Evolutionary conservation across 2,888 invertebrate genomes (phyloP), one percentile per base, ranked within the genome.

Genomic region (Drosophila ezoana): DNA sequence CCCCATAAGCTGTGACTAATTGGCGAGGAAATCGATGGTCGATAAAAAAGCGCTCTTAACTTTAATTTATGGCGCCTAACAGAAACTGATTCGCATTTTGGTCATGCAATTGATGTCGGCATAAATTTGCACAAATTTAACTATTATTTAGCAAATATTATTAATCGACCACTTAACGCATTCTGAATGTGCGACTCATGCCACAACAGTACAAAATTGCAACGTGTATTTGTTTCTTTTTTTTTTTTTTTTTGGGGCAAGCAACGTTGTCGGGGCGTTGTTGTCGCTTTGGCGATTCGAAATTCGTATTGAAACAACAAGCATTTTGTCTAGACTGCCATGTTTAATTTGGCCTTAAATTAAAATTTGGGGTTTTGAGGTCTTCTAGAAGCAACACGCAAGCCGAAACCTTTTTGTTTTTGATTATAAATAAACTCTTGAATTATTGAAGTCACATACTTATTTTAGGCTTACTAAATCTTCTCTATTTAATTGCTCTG

Each of bases 1-100:
- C 67, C 52, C 49, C 73, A 82, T 70, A 79, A 85, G 83, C 83
- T 79, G 76, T 82, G 80, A 87, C 83, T 83, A 83, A 83, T 83
- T 83, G 83, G 59, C 86, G 65, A 81, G 76, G 49, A 79, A 87
- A 87, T 87, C 63, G 67, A 58, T 63, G 63, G 47, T 41, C 51
- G 70, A 78, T 76, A 79, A 72, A 73, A 53, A 37, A 54, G 47
- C 56, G 28, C 81, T 48, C 51, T 62, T 52, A 32, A 41, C 32
- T 61, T 56, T 51, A 66, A 77, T 74, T 77, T 62, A 51, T 67
- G 74, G 77, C 74, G 74, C 52, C 77, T 4, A 33, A 41, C 10
- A 18, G 47, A 38, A 59, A 67, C 53, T 58, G 58, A 58, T 56
- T 76, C 51, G 40, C 44, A 70, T 64, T 61, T 61, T 38, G 40